phyloP scores from a whole-genome alignment of 2,113 vertebrate species.

The Alethe diademata region DNA sequence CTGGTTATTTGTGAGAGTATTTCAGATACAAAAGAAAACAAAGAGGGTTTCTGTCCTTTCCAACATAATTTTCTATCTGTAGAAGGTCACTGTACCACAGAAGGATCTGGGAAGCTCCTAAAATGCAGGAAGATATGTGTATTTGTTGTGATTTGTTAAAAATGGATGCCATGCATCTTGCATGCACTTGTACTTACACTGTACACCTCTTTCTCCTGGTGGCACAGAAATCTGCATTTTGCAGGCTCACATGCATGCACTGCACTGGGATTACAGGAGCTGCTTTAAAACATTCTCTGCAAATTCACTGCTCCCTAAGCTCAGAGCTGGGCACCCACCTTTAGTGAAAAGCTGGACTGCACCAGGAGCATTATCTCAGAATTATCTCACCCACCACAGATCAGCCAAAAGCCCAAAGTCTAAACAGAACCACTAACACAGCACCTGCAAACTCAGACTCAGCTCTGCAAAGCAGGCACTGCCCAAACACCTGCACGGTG shows the following conservation, averaged over 20 bases:
- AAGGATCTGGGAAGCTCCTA: not conserved
- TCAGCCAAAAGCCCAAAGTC: not conserved
- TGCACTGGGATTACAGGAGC: not conserved
- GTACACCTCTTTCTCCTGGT: not conserved
- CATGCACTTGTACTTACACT: not conserved
- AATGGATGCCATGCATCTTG: not conserved
- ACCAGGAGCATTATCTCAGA: not conserved
- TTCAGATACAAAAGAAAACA: conserved; percentile 1
- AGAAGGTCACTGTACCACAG: not conserved
- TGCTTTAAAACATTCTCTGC: not conserved
- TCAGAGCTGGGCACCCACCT: not conserved
- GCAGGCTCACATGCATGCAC: not conserved
- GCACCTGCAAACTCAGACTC: not conserved
- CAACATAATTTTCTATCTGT: not conserved
- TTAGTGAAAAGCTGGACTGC: not conserved
- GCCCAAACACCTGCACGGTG: not conserved
- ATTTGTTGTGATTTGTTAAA: not conserved
- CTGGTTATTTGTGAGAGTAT: not conserved
- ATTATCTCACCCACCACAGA: not conserved
- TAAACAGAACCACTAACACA: not conserved
- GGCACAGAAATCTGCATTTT: not conserved
- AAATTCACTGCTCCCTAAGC: not conserved
- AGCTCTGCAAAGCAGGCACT: not conserved
- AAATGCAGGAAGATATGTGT: not conserved
- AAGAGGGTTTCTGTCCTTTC: not conserved